Percentiles rank a stretch among this genome's conserved stretches.
These are phyloP conservation scores for Ormyrus pomaceus DNA, from an alignment of 2,888 invertebrate genomes.

Conservation along the genomic window DNA sequence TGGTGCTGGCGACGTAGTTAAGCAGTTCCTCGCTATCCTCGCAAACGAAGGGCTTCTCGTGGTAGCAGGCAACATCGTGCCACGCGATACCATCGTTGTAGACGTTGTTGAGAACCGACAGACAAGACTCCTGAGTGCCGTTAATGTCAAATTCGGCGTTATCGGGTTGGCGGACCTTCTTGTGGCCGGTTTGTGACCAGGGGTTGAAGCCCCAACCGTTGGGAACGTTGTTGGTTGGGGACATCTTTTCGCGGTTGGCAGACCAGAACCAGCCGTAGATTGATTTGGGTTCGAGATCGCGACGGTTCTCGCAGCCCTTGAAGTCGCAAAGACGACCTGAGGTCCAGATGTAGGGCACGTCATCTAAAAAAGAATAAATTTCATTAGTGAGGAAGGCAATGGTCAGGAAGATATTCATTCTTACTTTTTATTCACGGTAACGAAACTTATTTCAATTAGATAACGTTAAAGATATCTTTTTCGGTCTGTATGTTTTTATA, in stretches of 20 bases:
- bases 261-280: conserved; percentile 96
- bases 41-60: conserved; percentile 93
- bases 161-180: conserved; percentile 91
- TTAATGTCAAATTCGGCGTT: conserved; percentile 95
- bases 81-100: conserved; percentile 95
- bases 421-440: too few relatives aligned
- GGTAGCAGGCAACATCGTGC: conserved; percentile 96
- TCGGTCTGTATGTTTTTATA: background rate
- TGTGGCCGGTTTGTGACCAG: conserved; percentile 94
- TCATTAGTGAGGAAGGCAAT: too few relatives aligned
- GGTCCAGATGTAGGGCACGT: conserved; percentile 95
- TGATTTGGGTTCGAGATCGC: conserved; percentile 90
- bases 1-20: conserved; percentile 89
- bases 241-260: conserved; percentile 90
- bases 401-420: too few relatives aligned
- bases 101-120: conserved; percentile 92
- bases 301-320: conserved; percentile 92
- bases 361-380: conserved; percentile 78
- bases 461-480: background rate
- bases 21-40: conserved; percentile 93
- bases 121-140: conserved; percentile 90
- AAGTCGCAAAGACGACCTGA: conserved; percentile 94
- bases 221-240: conserved; percentile 86
- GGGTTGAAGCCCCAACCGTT: conserved; percentile 89
- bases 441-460: conserved; percentile 4